Base-by-base conservation (phyloP, 2,113 vertebrate species). In the Chionomys nivalis region DNA sequence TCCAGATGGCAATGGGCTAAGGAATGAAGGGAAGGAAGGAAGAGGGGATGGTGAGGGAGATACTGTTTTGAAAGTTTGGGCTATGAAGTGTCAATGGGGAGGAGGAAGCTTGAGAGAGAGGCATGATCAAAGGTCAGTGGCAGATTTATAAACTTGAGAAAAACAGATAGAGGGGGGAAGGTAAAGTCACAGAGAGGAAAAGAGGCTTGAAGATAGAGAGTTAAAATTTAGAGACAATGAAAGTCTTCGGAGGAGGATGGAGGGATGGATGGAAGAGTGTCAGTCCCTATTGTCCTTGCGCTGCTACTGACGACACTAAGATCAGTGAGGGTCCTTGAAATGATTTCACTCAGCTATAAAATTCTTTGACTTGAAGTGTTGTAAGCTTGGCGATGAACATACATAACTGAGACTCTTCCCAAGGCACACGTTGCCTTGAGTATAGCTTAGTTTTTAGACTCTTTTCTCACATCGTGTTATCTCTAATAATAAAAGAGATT, bases 401-500 rank as follows among this genome's bases (percentile, higher is more conserved):
- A 11, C 44, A 52, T 63, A 92, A 93, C 7, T 13, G 44, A 93
- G 21, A 28, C 26, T 91, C 79, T 93, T 89, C 24, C 26, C 49
- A 14, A 24, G 85, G 47, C 47, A 10, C 1, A 58, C 7, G 75
- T 89, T 66, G 61, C 66, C 16, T 89, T 36, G n/a, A 39, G 5
- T 2, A 19, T 73, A 39, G 36, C 33, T 94, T 92, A 36, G 6
- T 61, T 61, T 95, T 82, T 42, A 17, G n/a, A 72, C 55, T 7
- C n/a, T 79, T 44, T 93, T 49, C 8, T 28, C 77, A 47, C 55
- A 12, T 78, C 44, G 2, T 82, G 39, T 75, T 26, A 63, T 92
- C 78, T 82, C 76, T 91, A 73, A 24, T 83, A 91, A 83, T 61
- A 93, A 93, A 95, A 44, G 49, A 90, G 76, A 75, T 39, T 58